phyloP scores from a whole-genome alignment of 2,888 invertebrate species.

The Blastobasis lacticolella region DNA sequence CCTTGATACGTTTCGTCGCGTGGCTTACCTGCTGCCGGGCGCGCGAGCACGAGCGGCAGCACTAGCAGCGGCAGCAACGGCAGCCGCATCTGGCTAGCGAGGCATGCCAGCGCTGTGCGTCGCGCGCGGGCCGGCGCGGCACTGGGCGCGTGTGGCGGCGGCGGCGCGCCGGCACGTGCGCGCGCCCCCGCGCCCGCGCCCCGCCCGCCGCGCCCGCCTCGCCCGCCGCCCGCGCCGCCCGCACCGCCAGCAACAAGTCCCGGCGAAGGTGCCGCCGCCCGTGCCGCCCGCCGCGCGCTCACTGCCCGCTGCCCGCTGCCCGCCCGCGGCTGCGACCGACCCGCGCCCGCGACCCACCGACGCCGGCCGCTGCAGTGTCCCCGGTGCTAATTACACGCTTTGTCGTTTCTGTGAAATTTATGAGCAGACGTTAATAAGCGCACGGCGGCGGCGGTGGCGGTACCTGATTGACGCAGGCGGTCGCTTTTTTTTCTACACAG shows the following conservation, averaged over 20 bases:
- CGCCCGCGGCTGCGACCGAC: conserved; percentile 23
- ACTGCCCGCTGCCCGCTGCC: neutral
- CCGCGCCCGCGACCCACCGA: conserved; percentile 19
- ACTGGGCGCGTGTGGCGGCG: conserved; percentile 45
- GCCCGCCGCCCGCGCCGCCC: conserved; percentile 28
- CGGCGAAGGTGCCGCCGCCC: conserved; percentile 43
- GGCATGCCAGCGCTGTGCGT: conserved; percentile 63
- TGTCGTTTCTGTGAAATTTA: no score
- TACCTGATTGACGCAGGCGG: no score
- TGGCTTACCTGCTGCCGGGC: conserved; percentile 63
- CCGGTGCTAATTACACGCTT: no score
- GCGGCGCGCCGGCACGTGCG: conserved; percentile 44
- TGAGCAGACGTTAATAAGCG: no score
- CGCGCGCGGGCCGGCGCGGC: conserved; percentile 52
- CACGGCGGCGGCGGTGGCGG: no score
- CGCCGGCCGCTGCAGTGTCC: no score
- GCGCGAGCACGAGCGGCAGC: conserved; percentile 67
- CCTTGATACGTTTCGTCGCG: neutral
- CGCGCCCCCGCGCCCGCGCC: conserved; percentile 25
- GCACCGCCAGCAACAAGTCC: conserved; percentile 13
- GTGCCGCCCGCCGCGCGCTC: conserved; percentile 6
- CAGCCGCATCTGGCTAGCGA: conserved; percentile 62
- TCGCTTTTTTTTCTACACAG: no score
- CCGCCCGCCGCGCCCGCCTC: conserved; percentile 31
- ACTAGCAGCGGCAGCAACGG: conserved; percentile 66